Evolutionary conservation across 2,888 invertebrate species (phyloP), one percentile per base, ranked within the genome.

Genomic region (Phorcus lineatus): DNA sequence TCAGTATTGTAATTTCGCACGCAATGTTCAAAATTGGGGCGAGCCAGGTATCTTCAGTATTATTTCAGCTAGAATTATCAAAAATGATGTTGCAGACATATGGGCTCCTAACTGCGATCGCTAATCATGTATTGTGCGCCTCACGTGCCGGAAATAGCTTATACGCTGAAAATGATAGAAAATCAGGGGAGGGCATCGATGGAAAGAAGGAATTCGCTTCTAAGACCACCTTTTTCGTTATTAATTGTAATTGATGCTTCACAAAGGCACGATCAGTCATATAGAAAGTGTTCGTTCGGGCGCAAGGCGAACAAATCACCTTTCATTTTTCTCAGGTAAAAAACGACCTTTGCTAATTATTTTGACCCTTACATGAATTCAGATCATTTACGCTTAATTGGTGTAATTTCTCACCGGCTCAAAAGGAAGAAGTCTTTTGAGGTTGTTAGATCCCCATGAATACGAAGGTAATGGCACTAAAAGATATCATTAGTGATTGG

Each of bases 31-130:
- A 70, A 70, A 36, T 70, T 11, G 70, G 67, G 70, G 70, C 70
- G 36, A 70, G 36, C 24, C 70, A 70, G 70, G 70, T 70, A 70
- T 36, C n/a, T 31, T 19, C 17, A 19, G 19, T 40, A 40, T 70
- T 70, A 70, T 70, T 70, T 70, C 70, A 70, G 70, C 36, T 70
- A 70, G 70, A 36, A 70, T 70, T 70, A 40, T 70, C 70, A 70
- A 70, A 62, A 70, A 70, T 36, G 31, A 36, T 16, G 36, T 11
- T 4, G 19, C 19, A 17, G n/a, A 28, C 70, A 70, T 70, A 16
- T 40, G 70, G 70, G 70, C 19, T 13, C 19, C 70, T 70, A 36
- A 70, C 70, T 31, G 36, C 19, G 36, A n/a, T n/a, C 36, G 17
- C 19, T 70, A 70, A 70, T 70, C 31, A 70, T 0, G 19, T 36